Base-by-base conservation (phyloP, 2,797 vertebrate genomes). In the Malacoraja senta region DNA sequence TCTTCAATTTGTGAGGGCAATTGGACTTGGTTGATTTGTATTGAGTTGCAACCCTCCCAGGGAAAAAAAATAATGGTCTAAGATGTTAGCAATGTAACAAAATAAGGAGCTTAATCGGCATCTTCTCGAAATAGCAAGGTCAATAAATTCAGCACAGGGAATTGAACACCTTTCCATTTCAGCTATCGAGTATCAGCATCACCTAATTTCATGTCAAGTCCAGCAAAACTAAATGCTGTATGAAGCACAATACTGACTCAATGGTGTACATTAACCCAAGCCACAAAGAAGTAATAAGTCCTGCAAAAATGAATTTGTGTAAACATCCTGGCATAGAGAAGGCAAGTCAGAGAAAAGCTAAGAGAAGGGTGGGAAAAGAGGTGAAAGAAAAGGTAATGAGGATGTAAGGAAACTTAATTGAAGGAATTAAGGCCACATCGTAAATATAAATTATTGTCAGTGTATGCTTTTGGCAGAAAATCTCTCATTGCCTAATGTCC, bases 141-240 rank as follows among this genome's bases (percentile, higher is more conserved):
- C 84, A 88, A 21, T 35, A 65, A 68, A 88, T 68, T 68, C 63
- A 65, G 8, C 21, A 8, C n/a, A 88, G 58, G n/a, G n/a, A 79
- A 79, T 79, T 38, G 35, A 79, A 38, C 32, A 38, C n/a, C n/a
- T 88, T 68, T 68, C 63, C 84, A 68, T 35, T 88, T 68, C n/a
- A 17, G 61, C 61, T 32, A 88, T 88, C n/a, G 7, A 88, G 84
- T 63, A 88, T 65, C 83, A 61, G 53, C 83, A 86, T 68, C 84
- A 88, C 84, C 17, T 68, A 88, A 88, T 68, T 88, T 58, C n/a
- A 88, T 68, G n/a, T 68, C 61, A 65, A 86, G 58, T 63, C 29
- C 19, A 88, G n/a, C 84, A 68, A 88, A 88, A 68, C 63, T 32
- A 88, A 88, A 88, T 68, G 61, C n/a, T 65, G n/a, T 44, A 19